Evolutionary conservation across 2,888 invertebrate genomes (phyloP), one percentile per base, ranked within the genome.

Genomic region (Metallyticus violacea): DNA sequence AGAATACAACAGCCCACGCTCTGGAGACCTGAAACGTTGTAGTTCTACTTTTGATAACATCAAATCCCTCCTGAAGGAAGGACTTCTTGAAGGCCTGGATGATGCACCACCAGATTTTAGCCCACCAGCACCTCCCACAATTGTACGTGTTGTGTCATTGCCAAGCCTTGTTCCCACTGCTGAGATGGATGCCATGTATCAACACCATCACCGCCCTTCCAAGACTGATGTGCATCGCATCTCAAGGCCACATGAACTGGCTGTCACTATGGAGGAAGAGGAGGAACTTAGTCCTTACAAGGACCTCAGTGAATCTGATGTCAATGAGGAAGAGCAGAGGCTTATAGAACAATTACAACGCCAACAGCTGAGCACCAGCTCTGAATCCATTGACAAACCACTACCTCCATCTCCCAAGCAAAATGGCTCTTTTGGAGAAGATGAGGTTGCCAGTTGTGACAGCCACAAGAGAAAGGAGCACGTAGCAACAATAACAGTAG

Each of bases 11-110:
- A 82, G 82, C n/a, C 81, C 84, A 1, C 76, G 77, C 25, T 82
- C 87, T n/a, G 85, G 86, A 26, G 95, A 95, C 90, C 93, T 94
- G 89, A 95, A 95, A 90, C 94, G 95, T 90, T 95, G 95, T 91
- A 96, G 95, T 89, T 95, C 95, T 79, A 96, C 96, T 7, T 96
- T 96, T 91, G 96, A 96, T 92, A 96, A 96, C 90, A 95, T 96
- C 89, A 95, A 95, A 90, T 95, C 95, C 78, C 91, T 96, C 89
- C 94, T 96, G 88, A 94, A 94, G 90, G 96, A 96, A 91, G 95
- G 95, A 27, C 94, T 95, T 88, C 93, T 95, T 25, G 93, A 93
- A 88, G 92, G 92, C 1, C 88, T 92, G 84, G 91, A 92, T 88
- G 92, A 92, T 83, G 91, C 92, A 0, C 94, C 89, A 25, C 93